These are phyloP conservation scores for Volucella inanis DNA, from an alignment of 2,888 invertebrate species.

Conservation along the genomic window DNA sequence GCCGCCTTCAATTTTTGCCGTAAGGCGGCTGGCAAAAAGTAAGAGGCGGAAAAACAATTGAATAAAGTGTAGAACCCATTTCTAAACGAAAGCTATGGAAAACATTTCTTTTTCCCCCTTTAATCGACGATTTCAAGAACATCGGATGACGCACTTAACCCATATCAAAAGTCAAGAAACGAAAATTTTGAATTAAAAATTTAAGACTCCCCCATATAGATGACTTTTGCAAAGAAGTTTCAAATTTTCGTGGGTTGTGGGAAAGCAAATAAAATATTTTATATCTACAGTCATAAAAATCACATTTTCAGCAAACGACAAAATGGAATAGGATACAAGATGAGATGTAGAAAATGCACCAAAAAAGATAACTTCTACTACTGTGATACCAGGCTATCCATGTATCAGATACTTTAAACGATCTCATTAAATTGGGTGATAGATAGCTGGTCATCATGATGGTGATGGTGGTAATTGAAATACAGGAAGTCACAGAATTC, in stretches of 20 bases:
- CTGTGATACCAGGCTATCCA: constrained; percentile 12
- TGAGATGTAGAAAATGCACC: constrained; percentile 6
- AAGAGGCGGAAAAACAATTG: constrained; percentile 2
- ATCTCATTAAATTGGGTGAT: constrained; percentile 45
- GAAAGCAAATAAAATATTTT: constrained; percentile 62
- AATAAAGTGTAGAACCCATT: constrained; percentile 41
- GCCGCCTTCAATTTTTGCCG: constrained; percentile 6
- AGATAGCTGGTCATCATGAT: constrained; percentile 51
- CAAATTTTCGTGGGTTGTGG: constrained; percentile 7
- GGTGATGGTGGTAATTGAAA: constrained; percentile 34
- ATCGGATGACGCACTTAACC: neutral
- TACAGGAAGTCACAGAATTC: constrained; percentile 27
- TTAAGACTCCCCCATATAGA: constrained; percentile 15
- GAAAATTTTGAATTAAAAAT: constrained; percentile 48
- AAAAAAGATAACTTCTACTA: constrained; percentile 4
- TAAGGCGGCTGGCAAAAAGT: neutral
- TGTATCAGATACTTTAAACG: constrained; percentile 21
- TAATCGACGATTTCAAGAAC: constrained; percentile 24
- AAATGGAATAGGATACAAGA: neutral
- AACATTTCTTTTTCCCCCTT: constrained; percentile 20
- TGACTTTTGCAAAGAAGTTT: neutral
- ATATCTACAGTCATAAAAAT: constrained; percentile 52
- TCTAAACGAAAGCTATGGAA: neutral
- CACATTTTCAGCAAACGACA: constrained; percentile 41
- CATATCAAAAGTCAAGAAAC: constrained; percentile 25